Percentiles rank a stretch among this genome's conserved stretches.
These are phyloP conservation scores for Tachysurus fulvidraco DNA, from an alignment of 2,113 vertebrate species.

Conservation along the genomic window DNA sequence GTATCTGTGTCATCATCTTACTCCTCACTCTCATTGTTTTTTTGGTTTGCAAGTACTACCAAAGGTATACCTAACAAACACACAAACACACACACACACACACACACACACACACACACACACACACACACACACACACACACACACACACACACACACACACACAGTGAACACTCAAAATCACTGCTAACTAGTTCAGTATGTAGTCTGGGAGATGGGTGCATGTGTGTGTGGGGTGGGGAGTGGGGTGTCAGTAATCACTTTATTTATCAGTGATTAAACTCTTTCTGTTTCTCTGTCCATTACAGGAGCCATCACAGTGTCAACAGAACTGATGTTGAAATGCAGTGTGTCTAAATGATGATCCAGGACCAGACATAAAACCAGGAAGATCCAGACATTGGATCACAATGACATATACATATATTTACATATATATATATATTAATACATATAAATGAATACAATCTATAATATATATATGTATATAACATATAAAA, in stretches of 20 bases:
- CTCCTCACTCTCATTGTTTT: neutral
- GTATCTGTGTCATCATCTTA: rapidly evolving
- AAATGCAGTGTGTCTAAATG: neutral
- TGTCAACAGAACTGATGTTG: neutral
- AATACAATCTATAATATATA: no score
- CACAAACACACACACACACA: neutral
- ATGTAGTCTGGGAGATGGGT: neutral
- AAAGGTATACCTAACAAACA: neutral
- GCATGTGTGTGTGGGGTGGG: no score
- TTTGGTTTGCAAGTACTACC: neutral
- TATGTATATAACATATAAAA: no score
- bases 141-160: neutral
- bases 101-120: neutral
- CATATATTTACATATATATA: no score
- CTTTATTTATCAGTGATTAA: neutral
- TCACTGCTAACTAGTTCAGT: neutral
- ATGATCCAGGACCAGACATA: neutral
- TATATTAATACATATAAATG: no score
- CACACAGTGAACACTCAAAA: neutral
- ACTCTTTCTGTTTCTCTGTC: neutral
- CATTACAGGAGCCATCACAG: neutral
- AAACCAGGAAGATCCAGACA: neutral
- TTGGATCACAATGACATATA: neutral
- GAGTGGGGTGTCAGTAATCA: no score
- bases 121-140: no score